Conservation (phyloP, 1,140 invertebrate genomes). For the Achroia grisella region DNA sequence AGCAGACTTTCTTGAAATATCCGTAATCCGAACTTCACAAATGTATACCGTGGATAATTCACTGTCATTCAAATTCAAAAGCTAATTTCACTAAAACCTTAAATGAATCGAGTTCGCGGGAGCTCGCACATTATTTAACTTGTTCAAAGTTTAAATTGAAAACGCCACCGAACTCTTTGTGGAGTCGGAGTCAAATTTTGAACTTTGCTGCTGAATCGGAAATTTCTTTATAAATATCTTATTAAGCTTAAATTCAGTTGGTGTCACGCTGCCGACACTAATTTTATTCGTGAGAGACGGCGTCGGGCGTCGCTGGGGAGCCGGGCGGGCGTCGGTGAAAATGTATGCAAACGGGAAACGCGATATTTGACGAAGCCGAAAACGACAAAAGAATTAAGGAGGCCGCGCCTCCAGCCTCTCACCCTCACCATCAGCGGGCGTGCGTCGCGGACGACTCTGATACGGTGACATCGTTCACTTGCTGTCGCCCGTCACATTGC, state of each 20-base stretch:
- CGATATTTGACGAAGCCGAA: conserved; percentile 66
- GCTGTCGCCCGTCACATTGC: conserved; percentile 21
- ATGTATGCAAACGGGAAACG: conserved; percentile 67
- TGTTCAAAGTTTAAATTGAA: conserved; percentile 71
- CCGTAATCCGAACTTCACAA: conserved; percentile 23
- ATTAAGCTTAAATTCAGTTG: conserved; percentile 71
- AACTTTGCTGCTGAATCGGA: conserved; percentile 71
- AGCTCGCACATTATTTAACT: conserved; percentile 70
- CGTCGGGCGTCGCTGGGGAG: conserved; percentile 26
- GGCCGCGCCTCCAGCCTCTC: conserved; percentile 8
- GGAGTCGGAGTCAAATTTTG: conserved; percentile 66
- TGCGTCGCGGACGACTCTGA: conserved; percentile 19
- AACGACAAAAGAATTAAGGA: conserved; percentile 69
- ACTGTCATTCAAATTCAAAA: conserved; percentile 62
- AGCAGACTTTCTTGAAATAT: too few species aligned
- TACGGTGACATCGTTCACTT: conserved; percentile 25
- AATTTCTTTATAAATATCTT: conserved; percentile 73
- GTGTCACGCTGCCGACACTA: conserved; percentile 70
- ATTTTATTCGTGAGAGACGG: conserved; percentile 67
- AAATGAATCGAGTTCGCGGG: conserved; percentile 65
- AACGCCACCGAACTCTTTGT: conserved; percentile 67
- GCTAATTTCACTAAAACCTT: conserved; percentile 70
- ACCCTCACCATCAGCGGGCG: not conserved
- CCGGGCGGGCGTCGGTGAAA: conserved; percentile 35
- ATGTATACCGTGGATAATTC: conserved; percentile 40